phyloP scores from a whole-genome alignment of 2,797 vertebrate genomes.

The Potorous gilbertii region DNA sequence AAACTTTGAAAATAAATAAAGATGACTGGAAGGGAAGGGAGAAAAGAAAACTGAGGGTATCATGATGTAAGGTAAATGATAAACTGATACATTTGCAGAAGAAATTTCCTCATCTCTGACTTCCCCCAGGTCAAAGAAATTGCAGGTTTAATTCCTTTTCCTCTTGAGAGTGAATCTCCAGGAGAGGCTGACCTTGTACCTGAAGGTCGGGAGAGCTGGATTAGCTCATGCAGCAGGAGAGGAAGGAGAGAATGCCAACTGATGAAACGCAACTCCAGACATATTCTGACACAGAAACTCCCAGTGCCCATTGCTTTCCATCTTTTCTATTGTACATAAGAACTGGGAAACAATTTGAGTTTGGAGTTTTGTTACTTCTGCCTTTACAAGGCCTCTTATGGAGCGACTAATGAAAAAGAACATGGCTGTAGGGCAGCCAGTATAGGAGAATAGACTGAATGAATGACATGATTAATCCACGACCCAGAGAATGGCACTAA shows the following conservation, averaged over 20 bases:
- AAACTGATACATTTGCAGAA: background rate
- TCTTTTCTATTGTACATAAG: constrained; percentile 73
- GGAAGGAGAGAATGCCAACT: background rate
- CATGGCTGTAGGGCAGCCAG: constrained; percentile 70
- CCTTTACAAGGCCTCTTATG: constrained; percentile 73
- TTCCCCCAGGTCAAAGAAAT: background rate
- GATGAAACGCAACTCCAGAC: constrained; percentile 40
- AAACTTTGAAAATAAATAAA: background rate
- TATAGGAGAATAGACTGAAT: constrained; percentile 73
- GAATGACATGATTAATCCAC: constrained; percentile 75
- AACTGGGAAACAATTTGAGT: constrained; percentile 75
- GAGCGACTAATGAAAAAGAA: constrained; percentile 76
- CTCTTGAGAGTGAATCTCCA: background rate
- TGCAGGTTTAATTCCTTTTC: background rate
- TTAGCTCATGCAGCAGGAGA: background rate
- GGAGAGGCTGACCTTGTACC: background rate
- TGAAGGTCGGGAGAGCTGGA: background rate
- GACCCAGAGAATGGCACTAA: constrained; percentile 73
- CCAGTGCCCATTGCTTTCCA: constrained; percentile 70
- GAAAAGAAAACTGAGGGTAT: background rate
- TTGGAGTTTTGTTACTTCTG: constrained; percentile 64
- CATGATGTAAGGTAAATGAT: background rate
- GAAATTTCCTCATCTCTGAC: background rate
- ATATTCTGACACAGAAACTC: constrained; percentile 54
- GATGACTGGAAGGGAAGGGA: background rate